These are phyloP conservation scores for Achroia grisella DNA, from an alignment of 1,140 invertebrate species.

Conservation along the genomic window DNA sequence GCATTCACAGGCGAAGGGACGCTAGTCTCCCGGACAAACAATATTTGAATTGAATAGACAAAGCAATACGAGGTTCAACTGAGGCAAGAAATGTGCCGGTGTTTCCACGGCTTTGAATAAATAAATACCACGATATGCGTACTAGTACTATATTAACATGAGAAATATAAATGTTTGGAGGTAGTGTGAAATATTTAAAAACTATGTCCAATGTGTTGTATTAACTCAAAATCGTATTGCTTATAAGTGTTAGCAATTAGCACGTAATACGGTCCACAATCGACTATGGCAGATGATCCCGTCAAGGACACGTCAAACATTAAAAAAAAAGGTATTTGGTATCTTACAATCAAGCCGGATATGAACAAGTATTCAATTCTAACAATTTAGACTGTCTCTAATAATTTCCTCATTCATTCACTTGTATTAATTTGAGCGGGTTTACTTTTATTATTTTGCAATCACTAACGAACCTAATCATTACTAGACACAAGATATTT, in stretches of 20 bases:
- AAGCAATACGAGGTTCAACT: slow-evolving; percentile 2
- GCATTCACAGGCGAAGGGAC: slow-evolving; percentile 33
- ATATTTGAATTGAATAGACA: slow-evolving; percentile 47
- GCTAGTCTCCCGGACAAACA: slow-evolving; percentile 32
- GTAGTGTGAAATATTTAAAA: no score
- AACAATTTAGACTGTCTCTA: no score
- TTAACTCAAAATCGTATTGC: no score
- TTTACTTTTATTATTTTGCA: no score
- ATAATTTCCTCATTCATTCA: no score
- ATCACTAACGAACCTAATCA: no score
- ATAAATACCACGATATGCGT: slow-evolving; percentile 17
- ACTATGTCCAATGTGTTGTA: no score
- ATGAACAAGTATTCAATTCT: background rate
- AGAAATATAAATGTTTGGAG: no score
- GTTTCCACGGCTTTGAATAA: slow-evolving; percentile 10
- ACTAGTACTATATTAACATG: no score
- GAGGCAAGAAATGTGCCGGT: no score
- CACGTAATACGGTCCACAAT: slow-evolving; percentile 29
- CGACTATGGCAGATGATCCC: slow-evolving; percentile 25
- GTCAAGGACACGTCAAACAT: slow-evolving; percentile 24
- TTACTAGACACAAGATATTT: no score
- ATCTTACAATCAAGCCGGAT: slow-evolving; percentile 16
- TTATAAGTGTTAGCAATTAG: slow-evolving; percentile 5
- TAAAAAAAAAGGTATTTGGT: slow-evolving; percentile 14
- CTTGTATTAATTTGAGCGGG: no score